Evolutionary conservation across 1,140 invertebrate species (phyloP), one percentile per base, ranked within the genome.

Genomic region (Apis florea): DNA sequence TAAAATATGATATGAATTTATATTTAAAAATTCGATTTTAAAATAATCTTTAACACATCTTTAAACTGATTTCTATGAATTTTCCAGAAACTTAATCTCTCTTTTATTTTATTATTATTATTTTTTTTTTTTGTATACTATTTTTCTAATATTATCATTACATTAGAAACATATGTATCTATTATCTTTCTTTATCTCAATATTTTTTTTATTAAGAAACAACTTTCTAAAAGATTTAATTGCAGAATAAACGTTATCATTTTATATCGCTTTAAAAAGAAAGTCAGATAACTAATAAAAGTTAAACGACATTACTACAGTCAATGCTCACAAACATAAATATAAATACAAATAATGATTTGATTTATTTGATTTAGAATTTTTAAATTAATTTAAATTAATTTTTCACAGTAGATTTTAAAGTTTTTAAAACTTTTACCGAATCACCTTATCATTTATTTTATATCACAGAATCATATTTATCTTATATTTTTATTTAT

Each of bases 291-390:
- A 66, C 64, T 12, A 49, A 26, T 17, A 53, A 10, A n/a, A 10
- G 24, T 49, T n/a, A 12, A 11, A 15, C 15, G 17, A 13, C 9
- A 13, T 26, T 63, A 17, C 15, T 24, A 10, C 15, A 17, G 21
- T 53, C 13, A 12, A 70, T 13, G 24, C 13, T 54, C 9, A 12
- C 51, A 54, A 19, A 47, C 31, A 40, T 40, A 66, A 70, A 70
- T 69, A 19, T n/a, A 53, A 69, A 69, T 51, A 69, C 5, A 24
- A 66, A 66, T 51, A 69, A 51, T n/a, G 4, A 69, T 17, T 69
- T 17, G 47, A 24, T 51, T n/a, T 26, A 69, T 17, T 40, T 40
- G 19, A 51, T 19, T 68, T 47, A 17, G 40, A 1, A 9, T 47
- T 68, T 68, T 49, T 40, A 40, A 40, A 40, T 11, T n/a, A 11